These are phyloP conservation scores for Axea sp. DNA, from an alignment of 2,888 invertebrate species.

Conservation along the genomic window DNA sequence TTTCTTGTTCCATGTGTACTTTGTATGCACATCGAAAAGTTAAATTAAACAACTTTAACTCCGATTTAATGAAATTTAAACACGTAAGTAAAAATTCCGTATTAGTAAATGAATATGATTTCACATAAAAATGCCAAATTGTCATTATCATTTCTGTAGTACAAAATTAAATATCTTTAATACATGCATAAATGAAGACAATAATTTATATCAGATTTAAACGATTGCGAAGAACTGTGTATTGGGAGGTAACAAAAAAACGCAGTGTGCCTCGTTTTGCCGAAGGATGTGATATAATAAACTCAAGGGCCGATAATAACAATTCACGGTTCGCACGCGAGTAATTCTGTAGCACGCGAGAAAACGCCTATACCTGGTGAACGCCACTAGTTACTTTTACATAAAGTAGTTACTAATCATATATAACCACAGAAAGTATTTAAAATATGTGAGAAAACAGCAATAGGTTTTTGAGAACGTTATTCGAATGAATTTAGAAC, in stretches of 20 bases:
- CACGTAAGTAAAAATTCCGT: too few species aligned
- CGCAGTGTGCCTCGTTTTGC: slow-evolving; percentile 12
- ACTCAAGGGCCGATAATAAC: slow-evolving; percentile 62
- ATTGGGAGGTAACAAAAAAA: slow-evolving; percentile 6
- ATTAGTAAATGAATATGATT: too few species aligned
- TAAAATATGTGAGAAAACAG: too few species aligned
- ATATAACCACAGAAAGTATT: too few species aligned
- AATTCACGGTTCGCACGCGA: slow-evolving; percentile 64
- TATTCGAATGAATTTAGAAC: too few species aligned
- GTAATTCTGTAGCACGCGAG: slow-evolving; percentile 64
- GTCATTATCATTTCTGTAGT: slow-evolving; percentile 2
- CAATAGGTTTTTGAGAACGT: too few species aligned
- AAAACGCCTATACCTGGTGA: slow-evolving; percentile 43
- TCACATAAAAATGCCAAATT: background rate
- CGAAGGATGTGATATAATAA: slow-evolving; percentile 42
- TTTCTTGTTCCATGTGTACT: too few species aligned
- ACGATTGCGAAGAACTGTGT: background rate
- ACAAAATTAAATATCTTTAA: too few species aligned
- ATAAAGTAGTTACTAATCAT: too few species aligned
- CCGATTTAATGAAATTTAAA: too few species aligned
- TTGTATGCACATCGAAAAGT: too few species aligned
- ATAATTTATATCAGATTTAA: background rate
- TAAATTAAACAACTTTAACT: too few species aligned
- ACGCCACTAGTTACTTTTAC: slow-evolving; percentile 38
- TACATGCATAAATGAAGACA: background rate